Evolutionary conservation across 35 echinoderm and acorn worm genomes (phyloP).

Genomic region (Ptychodera flava): DNA sequence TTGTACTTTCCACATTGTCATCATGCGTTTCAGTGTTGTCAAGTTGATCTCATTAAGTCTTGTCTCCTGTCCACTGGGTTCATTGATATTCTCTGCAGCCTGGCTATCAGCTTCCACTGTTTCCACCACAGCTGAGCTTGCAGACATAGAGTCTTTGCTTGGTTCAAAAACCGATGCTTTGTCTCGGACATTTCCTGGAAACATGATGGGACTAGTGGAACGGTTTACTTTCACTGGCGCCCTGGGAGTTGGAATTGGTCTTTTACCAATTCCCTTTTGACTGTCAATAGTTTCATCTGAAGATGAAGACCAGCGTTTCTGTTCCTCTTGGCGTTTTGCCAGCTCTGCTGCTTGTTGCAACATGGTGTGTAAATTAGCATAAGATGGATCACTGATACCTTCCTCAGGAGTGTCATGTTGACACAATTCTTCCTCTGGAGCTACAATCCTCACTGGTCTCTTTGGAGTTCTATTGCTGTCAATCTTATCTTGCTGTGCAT

Average conservation of each 20-base stretch:
- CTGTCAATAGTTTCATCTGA: neutral
- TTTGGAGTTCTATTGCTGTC: slow-evolving; percentile 35
- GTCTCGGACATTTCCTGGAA: neutral
- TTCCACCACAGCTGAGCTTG: neutral
- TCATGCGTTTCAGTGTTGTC: neutral
- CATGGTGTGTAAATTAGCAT: slow-evolving; percentile 7
- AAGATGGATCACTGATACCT: slow-evolving; percentile 2
- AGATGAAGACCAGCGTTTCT: neutral
- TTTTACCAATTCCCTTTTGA: neutral
- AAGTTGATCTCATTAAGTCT: neutral
- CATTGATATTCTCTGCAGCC: neutral
- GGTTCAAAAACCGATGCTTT: neutral
- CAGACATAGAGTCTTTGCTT: neutral
- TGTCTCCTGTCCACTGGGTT: neutral
- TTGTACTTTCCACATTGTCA: neutral
- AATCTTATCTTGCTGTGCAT: slow-evolving; percentile 2
- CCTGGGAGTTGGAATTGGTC: slow-evolving; percentile 15
- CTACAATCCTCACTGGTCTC: slow-evolving; percentile 53
- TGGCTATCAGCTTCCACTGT: neutral
- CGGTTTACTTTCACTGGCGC: neutral
- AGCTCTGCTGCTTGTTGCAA: neutral
- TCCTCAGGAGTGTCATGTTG: neutral
- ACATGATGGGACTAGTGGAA: neutral
- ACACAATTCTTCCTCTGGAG: neutral
- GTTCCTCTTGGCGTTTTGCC: neutral